Conservation (phyloP, 2,888 invertebrate species). For the Gibbula magus region DNA sequence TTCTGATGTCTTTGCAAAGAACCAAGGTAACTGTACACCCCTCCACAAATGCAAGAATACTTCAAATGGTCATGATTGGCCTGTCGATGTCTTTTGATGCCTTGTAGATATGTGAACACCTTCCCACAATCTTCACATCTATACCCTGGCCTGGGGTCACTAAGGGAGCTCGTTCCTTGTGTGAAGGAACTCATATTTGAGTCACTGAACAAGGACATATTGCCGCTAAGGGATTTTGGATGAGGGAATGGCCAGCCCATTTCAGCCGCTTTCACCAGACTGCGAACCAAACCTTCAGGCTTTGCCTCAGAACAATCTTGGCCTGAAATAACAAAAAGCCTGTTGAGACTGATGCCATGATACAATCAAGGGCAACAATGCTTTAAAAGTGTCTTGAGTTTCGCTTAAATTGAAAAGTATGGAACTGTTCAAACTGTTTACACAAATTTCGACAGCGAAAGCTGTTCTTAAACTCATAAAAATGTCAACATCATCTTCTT, state of each 20-base stretch:
- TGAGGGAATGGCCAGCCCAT: no score
- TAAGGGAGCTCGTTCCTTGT: background rate
- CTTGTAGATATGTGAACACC: background rate
- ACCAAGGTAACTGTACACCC: background rate
- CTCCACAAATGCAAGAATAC: background rate
- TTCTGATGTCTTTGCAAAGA: conserved; percentile 9
- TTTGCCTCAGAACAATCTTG: background rate
- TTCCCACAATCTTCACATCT: background rate
- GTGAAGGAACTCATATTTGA: background rate
- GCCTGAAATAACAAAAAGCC: conserved; percentile 13
- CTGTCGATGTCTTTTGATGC: background rate
- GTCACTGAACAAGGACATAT: conserved; percentile 10
- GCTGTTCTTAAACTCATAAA: no score
- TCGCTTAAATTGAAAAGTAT: no score
- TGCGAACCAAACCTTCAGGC: background rate
- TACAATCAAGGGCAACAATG: no score
- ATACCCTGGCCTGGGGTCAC: background rate
- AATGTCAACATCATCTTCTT: no score
- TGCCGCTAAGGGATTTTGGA: background rate
- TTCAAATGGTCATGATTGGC: background rate
- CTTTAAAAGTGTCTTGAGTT: no score
- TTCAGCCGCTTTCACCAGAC: background rate
- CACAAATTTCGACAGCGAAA: no score
- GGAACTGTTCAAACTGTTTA: no score
- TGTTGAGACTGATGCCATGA: no score